phyloP scores from a whole-genome alignment of 2,888 invertebrate genomes.

The Drosophila rellima region DNA sequence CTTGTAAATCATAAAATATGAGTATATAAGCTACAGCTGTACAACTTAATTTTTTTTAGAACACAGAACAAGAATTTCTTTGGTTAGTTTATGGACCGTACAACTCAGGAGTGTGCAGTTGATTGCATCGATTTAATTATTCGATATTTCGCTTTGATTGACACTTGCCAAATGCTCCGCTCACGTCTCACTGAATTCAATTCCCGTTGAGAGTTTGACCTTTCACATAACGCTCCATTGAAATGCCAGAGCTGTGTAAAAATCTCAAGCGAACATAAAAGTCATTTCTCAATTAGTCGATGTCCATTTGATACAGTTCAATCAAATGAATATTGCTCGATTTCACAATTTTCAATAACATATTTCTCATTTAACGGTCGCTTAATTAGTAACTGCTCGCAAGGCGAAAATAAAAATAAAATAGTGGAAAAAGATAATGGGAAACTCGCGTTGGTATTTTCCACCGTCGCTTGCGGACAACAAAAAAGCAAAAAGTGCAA shows the following conservation, averaged over 20 bases:
- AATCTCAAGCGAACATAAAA: not conserved
- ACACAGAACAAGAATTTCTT: not conserved
- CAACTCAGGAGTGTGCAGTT: slow-evolving; percentile 36
- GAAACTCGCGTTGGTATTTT: slow-evolving; percentile 20
- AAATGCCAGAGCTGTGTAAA: not conserved
- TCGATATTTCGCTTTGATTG: slow-evolving; percentile 59
- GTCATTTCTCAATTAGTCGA: not conserved
- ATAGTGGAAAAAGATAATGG: not conserved
- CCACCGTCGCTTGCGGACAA: slow-evolving; percentile 1
- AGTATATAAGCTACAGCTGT: not conserved
- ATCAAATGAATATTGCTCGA: slow-evolving; percentile 16
- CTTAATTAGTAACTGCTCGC: slow-evolving; percentile 29
- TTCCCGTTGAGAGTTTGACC: slow-evolving; percentile 1
- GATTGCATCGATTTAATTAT: slow-evolving; percentile 42
- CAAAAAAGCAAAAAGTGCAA: slow-evolving; percentile 6
- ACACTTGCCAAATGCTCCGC: slow-evolving; percentile 33
- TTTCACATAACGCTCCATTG: not conserved
- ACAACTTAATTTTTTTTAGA: not conserved
- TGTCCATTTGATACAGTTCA: slow-evolving; percentile 17
- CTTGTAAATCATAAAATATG: not conserved
- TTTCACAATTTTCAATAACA: slow-evolving; percentile 17
- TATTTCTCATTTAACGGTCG: slow-evolving; percentile 13
- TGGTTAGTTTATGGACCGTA: slow-evolving; percentile 33
- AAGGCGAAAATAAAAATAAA: not conserved
- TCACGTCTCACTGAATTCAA: slow-evolving; percentile 5